These are phyloP conservation scores for Melanotaenia parkinsoni DNA, from an alignment of 2,797 vertebrate species.

Conservation along the genomic window DNA sequence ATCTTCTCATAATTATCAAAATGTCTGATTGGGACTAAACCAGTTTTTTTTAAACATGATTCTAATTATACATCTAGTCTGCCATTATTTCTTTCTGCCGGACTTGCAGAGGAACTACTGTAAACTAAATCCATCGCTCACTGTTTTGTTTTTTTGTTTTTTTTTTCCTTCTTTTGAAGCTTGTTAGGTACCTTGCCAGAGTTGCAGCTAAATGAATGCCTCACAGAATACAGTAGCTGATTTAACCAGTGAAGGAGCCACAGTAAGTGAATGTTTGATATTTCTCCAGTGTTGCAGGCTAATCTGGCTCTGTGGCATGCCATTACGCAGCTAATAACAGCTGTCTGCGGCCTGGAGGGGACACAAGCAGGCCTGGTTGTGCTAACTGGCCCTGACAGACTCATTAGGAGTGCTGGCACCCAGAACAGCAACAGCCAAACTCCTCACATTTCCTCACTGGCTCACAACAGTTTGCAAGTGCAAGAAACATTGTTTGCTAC, in stretches of 20 bases:
- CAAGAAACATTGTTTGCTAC: constrained; percentile 64
- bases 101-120: constrained; percentile 42
- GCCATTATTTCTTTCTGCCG: constrained; percentile 6
- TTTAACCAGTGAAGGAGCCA: constrained; percentile 63
- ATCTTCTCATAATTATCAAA: background rate
- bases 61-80: constrained; percentile 7
- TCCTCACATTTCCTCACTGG: constrained; percentile 68
- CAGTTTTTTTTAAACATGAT: background rate
- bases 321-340: constrained; percentile 88
- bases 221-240: constrained; percentile 52
- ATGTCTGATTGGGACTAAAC: background rate
- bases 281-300: constrained; percentile 80
- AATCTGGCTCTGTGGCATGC: constrained; percentile 85
- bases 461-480: constrained; percentile 68
- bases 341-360: constrained; percentile 83
- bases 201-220: constrained; percentile 65
- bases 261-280: constrained; percentile 80
- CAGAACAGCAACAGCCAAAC: constrained; percentile 77
- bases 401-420: constrained; percentile 86
- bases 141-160: constrained; percentile 27
- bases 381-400: constrained; percentile 86
- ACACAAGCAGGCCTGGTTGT: constrained; percentile 73
- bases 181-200: constrained; percentile 67
- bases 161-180: constrained; percentile 29
- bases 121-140: constrained; percentile 39